A percentile compares a stretch with the other conserved stretches of the same genome.
Evolutionary conservation across 2,113 vertebrate species (phyloP).

Genomic region (Phocoena sinus): DNA sequence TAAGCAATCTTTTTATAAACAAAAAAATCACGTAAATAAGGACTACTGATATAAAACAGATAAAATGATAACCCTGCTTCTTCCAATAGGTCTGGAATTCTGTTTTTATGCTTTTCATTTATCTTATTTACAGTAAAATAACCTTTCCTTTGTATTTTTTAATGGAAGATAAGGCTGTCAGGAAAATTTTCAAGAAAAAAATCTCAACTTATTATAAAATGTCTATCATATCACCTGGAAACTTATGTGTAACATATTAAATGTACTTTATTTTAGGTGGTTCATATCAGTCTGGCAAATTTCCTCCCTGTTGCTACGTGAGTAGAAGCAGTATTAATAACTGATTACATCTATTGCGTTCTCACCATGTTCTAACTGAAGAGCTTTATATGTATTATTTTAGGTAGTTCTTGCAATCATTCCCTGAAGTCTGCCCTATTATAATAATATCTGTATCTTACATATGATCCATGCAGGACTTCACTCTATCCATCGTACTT

Average conservation of each 20-base stretch:
- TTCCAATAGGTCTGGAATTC: neutral
- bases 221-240: neutral
- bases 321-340: neutral
- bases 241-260: neutral
- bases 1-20: constrained; percentile 39
- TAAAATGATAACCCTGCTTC: neutral
- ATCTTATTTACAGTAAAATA: constrained; percentile 21
- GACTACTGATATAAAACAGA: constrained; percentile 44
- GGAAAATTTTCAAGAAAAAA: constrained; percentile 8
- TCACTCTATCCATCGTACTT: neutral
- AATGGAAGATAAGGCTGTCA: neutral
- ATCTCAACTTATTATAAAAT: neutral
- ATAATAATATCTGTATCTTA: neutral
- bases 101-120: neutral
- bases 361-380: neutral
- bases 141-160: neutral
- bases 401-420: neutral
- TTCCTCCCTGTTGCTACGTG: neutral
- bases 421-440: neutral
- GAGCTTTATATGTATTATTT: neutral
- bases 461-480: neutral
- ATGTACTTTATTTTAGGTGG: neutral
- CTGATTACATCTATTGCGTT: neutral
- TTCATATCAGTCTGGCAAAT: neutral
- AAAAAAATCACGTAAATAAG: constrained; percentile 24